Evolutionary conservation across 2,888 invertebrate genomes (phyloP), one percentile per base, ranked within the genome.

Genomic region (Petrolisthes cinctipes): DNA sequence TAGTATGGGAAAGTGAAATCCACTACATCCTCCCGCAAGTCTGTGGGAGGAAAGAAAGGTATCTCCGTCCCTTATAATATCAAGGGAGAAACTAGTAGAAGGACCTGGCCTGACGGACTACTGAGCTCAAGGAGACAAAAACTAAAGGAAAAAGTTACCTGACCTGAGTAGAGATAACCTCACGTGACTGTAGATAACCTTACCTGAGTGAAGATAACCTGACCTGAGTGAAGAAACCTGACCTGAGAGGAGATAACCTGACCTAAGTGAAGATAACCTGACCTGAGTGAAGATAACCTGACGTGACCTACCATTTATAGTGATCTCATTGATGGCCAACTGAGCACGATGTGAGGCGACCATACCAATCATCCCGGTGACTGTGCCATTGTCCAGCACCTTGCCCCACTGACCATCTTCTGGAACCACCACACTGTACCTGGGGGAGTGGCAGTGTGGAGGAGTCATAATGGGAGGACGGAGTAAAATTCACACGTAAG

Each of bases 351-450:
- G 66, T 1, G 57, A 61, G 2, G 81, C n/a, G 7, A 82, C 81
- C 61, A 82, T 56, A 4, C 81, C 81, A 20, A 82, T 23, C 61
- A 82, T 61, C 23, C 81, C 81, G 4, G 81, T 82, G 7, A 82
- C 81, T n/a, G 81, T 82, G 66, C 81, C 81, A 6, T 82, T 82
- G 37, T 57, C 57, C 6, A 82, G 81, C 9, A 23, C 14, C 5
- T 11, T 51, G 7, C 81, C 81, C 81, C 81, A 82, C 61, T 61
- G 57, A 14, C 81, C 81, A 23, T 82, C 81, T 7, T 20, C 81
- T 14, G 81, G 23, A 57, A 57, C 17, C 61, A 82, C 57, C 37
- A 82, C 37, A 1, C 61, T 20, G 57, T 82, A 82, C 5, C 81
- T 82, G 37, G 37, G 37, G 37, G 37, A 37, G 37, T 37, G 37